Evolutionary conservation across 2,113 vertebrate species (phyloP), one percentile per base, ranked within the genome.

Genomic region (Octodon degus): DNA sequence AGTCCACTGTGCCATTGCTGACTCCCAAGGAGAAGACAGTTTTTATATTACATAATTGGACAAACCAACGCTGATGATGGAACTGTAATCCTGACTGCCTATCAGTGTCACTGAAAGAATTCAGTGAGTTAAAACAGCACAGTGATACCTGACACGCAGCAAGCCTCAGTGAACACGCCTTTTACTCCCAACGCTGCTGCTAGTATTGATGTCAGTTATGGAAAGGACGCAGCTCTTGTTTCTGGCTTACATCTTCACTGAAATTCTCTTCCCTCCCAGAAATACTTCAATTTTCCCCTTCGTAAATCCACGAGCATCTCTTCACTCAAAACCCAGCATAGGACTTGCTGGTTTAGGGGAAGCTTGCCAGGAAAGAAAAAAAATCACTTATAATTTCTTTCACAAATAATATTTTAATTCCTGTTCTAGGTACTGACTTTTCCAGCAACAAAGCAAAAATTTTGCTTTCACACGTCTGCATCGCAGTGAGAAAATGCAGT

Each of bases 271-370:
- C 34, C 40, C 17, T 91, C 50, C 17, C 67, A 86, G 53, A 68
- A 96, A 93, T 82, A 20, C 12, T 43, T 68, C 55, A n/a, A n/a
- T 95, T 86, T 95, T 89, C 37, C 81, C 50, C 53, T 94, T 30
- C 70, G 34, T 37, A 24, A 25, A n/a, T 6, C 25, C 8, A 82
- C 74, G 13, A 13, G 85, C 34, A 9, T 58, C 14, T 94, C 72
- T 81, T 77, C 65, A 81, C 77, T 89, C 53, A 93, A 76, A 81
- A 17, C 24, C 72, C n/a, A 55, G 9, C 40, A 47, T 65, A 93
- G 24, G 7, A 82, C 27, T 88, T 63, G 76, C 4, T 32, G 65
- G 80, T 77, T 40, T 27, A 89, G 17, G 55, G 50, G 37, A 82
- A 53, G 8, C 2, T 30, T 86, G 14, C 72, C 25, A 80, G 17